Conservation (phyloP, 53 echinoderm and acorn worm genomes). For the Temnopleurus reevesii region DNA sequence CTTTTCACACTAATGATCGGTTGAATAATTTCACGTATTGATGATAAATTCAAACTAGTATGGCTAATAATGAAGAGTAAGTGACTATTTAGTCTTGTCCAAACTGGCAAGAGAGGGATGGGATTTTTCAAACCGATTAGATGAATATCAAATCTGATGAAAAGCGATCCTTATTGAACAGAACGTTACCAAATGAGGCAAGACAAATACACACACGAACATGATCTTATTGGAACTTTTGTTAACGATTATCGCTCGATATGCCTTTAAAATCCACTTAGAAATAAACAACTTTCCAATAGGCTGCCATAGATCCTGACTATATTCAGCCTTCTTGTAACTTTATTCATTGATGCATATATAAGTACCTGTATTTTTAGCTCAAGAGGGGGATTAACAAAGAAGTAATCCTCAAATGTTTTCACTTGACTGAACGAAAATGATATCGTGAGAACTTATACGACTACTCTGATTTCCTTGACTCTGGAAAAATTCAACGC, state of each 20-base stretch:
- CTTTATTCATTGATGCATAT: conserved; percentile 12
- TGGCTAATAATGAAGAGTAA: too few species aligned
- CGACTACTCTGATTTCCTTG: not conserved
- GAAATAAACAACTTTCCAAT: not conserved
- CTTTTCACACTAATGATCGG: too few species aligned
- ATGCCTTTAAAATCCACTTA: not conserved
- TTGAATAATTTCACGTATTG: too few species aligned
- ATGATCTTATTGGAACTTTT: not conserved
- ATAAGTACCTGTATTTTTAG: not conserved
- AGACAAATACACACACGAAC: too few species aligned
- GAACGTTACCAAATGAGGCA: too few species aligned
- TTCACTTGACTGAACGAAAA: not conserved
- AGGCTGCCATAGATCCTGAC: not conserved
- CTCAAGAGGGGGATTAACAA: not conserved
- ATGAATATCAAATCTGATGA: too few species aligned
- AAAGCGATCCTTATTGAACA: too few species aligned
- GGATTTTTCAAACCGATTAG: too few species aligned
- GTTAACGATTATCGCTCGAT: not conserved
- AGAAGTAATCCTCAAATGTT: not conserved
- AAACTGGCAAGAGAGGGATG: too few species aligned
- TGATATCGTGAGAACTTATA: not conserved
- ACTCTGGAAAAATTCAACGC: not conserved
- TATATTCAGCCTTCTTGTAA: not conserved
- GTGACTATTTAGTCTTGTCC: too few species aligned
- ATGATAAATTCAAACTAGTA: too few species aligned